phyloP scores from a whole-genome alignment of 2,888 invertebrate genomes.

The Stratiomys singularior region DNA sequence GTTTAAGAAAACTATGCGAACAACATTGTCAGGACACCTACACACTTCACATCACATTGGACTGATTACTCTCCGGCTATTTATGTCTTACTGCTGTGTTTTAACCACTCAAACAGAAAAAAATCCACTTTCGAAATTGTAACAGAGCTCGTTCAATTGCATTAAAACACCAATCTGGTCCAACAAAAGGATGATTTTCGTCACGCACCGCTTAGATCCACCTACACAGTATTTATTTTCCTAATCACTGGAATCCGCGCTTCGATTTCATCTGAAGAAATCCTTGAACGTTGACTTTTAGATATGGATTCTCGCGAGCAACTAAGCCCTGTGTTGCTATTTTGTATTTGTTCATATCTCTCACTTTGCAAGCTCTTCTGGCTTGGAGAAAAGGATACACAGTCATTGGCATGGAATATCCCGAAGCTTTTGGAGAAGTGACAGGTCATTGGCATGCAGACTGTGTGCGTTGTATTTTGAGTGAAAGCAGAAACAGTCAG shows the following conservation, averaged over 20 bases:
- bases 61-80: too few relatives aligned
- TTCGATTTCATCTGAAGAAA: neutral
- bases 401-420: neutral
- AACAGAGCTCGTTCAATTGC: neutral
- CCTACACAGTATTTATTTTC: neutral
- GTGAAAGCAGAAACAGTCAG: neutral
- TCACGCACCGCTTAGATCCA: neutral
- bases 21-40: too few relatives aligned
- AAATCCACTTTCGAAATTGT: too few relatives aligned
- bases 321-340: constrained; percentile 33
- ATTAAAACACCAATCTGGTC: neutral
- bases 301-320: constrained; percentile 6
- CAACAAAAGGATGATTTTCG: neutral
- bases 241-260: constrained; percentile 18
- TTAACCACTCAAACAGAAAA: too few relatives aligned
- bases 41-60: too few relatives aligned
- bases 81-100: too few relatives aligned
- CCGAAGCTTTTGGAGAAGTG: neutral
- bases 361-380: constrained; percentile 4
- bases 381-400: neutral
- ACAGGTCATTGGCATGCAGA: constrained; percentile 17
- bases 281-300: constrained; percentile 2
- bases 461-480: constrained; percentile 1
- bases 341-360: constrained; percentile 11
- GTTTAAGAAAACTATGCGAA: too few relatives aligned